Evolutionary conservation across 2,113 vertebrate species (phyloP), one percentile per base, ranked within the genome.

Genomic region (Sminthopsis crassicaudata): DNA sequence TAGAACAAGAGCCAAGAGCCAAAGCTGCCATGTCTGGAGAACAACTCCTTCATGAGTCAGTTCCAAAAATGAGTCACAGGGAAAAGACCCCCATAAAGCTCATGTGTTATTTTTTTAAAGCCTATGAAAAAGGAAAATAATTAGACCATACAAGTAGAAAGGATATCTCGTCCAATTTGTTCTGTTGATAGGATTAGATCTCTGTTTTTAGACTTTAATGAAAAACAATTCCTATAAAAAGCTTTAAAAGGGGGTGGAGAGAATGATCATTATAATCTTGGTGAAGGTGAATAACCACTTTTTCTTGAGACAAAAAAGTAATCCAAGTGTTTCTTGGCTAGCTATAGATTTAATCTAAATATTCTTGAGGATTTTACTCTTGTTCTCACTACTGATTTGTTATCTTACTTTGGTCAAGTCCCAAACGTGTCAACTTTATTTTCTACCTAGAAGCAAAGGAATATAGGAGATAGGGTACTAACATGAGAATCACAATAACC

Each of bases 1-100:
- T 25, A 92, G 95, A 98, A 96, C 96, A 94, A 98, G 98, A 97
- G 95, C 96, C 97, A 96, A 96, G 53, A 96, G 67, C 88, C 98
- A 98, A 93, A 90, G 97, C 97, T 98, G 95, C 96, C 97, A 97
- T 11, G 96, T 97, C 97, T 98, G 97, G 98, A 98, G 92, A 97
- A 96, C 95, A 97, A 97, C 94, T 97, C 91, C 93, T 98, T 97
- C 1, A 0, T 93, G 91, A 96, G 96, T 92, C 91, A 96, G 92
- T 92, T 98, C 96, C 98, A 98, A 96, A 98, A 96, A 97, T 95
- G 93, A 97, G 97, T 98, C 97, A 96, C 19, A 30, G 92, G 93
- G 95, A 91, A 97, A 98, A 98, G 95, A 97, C 53, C 94, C 67
- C 94, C 95, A 97, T 95, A 98, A 98, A 97, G 96, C 24, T 51